A percentile compares a stretch with the other conserved stretches of the same genome.
Evolutionary conservation across 2,888 invertebrate species (phyloP).

Genomic region (Xiphydria camelus): DNA sequence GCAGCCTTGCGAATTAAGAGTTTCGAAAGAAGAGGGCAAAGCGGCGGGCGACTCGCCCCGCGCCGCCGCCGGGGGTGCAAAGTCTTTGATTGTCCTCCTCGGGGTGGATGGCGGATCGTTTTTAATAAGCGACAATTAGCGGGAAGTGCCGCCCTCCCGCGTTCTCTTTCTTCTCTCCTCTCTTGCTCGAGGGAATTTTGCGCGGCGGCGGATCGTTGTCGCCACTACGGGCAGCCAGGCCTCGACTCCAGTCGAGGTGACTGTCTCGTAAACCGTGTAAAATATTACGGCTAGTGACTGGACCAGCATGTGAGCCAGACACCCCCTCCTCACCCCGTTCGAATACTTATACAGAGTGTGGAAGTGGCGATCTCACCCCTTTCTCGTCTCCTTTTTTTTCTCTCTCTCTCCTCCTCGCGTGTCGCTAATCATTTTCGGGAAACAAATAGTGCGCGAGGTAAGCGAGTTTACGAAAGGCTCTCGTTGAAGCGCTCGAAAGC

Average conservation of each 20-base stretch:
- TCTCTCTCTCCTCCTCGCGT: neutral
- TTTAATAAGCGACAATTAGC: conserved; percentile 56
- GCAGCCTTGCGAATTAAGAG: conserved; percentile 14
- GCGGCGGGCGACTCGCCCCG: neutral
- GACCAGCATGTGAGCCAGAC: neutral
- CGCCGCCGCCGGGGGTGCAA: conserved; percentile 8
- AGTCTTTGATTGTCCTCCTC: conserved; percentile 30
- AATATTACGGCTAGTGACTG: conserved; percentile 36
- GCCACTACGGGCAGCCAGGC: conserved; percentile 8
- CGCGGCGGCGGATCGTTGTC: conserved; percentile 20
- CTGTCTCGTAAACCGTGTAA: conserved; percentile 45
- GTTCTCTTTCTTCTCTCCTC: conserved; percentile 4
- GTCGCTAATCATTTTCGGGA: too few species aligned
- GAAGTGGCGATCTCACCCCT: neutral
- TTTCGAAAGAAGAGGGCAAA: conserved; percentile 31
- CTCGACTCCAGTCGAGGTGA: conserved; percentile 19
- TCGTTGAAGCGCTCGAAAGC: too few species aligned
- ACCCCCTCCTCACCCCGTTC: neutral
- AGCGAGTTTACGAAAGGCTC: too few species aligned
- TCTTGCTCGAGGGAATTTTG: neutral
- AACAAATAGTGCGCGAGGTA: too few species aligned
- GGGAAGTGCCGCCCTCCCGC: conserved; percentile 10
- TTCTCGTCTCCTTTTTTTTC: neutral
- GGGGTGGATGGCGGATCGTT: conserved; percentile 29
- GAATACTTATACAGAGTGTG: too few species aligned